Base-by-base conservation (phyloP, 2,113 vertebrate genomes). In the Aphelocoma coerulescens region DNA sequence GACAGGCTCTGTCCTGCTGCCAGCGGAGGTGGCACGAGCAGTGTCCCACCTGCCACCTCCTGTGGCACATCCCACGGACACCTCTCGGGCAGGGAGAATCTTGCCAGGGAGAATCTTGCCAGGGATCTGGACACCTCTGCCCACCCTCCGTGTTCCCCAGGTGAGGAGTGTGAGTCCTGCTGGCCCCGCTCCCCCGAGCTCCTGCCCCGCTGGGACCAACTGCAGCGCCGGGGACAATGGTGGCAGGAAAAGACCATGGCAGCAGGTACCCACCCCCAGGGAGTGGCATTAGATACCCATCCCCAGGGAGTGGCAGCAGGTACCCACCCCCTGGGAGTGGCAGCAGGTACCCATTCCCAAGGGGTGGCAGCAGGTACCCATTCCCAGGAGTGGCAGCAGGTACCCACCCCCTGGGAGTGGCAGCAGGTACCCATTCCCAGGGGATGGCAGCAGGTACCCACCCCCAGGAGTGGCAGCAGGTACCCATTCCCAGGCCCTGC, bases 161-260 rank as follows among this genome's bases (percentile, higher is more conserved):
- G 97, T 21, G 96, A 98, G 97, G 98, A 97, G 87, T 78, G 91
- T 32, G 80, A 95, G 72, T 97, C 96, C 85, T 97, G 96, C 95
- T 96, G 92, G 55, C 77, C 76, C 89, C 4, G 8, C 15, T 18
- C 39, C 0, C 69, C 95, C 0, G 17, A 59, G 67, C 62, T 54
- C n/a, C 93, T 78, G 82, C 89, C 94, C 10, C 33, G 7, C 83
- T 93, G 97, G 95, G 86, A 93, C 62, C 63, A 3, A 30, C 93
- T 35, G 86, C 94, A 86, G 7, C 72, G 21, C 28, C 87, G 3
- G 93, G 95, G 95, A 98, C 96, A 28, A 98, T 97, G 98, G 81
- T 94, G 97, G 81, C 18, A 16, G 52, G 84, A 92, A 75, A 97
- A 86, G 96, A 88, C 52, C 52, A 91, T 93, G 97, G 97, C 92